Base-by-base conservation (phyloP, 2,888 invertebrate species). In the Axea sp. region DNA sequence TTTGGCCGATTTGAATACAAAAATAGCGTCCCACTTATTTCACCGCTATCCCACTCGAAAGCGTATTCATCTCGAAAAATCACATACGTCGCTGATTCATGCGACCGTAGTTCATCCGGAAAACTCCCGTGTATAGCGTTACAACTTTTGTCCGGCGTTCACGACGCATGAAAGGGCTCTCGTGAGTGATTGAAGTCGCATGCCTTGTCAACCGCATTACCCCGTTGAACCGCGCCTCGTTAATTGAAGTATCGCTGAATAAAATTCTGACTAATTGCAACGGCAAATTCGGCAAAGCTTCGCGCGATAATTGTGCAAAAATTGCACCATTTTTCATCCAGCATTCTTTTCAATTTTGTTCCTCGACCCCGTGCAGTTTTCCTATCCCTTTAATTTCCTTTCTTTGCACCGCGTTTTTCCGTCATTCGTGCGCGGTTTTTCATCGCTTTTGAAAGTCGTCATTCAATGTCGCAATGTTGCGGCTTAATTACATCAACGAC, bases 401-500 rank as follows among this genome's bases (percentile, higher is more conserved):
- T 26, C 12, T 31, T 31, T n/a, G n/a, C n/a, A n/a, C n/a, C n/a
- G n/a, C n/a, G n/a, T n/a, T n/a, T n/a, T n/a, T n/a, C n/a, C n/a
- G n/a, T n/a, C n/a, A n/a, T n/a, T n/a, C n/a, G n/a, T n/a, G n/a
- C n/a, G n/a, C n/a, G n/a, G n/a, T n/a, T 1, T 45, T 37, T 39
- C 30, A 15, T 22, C 19, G 41, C 62, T 43, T 41, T 43, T 49
- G 12, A 51, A 26, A 51, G 33, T 26, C 53, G 33, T 33, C 53
- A 53, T 53, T 64, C 64, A 51, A 24, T 11, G 41, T 41, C 28
- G 33, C 45, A 45, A 65, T 49, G 31, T 43, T 19, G 49, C 41
- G 31, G 31, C 45, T 67, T 55, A 67, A 67, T 67, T 67, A 47
- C 47, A 35, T 30, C 17, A 67, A 31, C 67, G 39, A 43, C 24